Percentiles rank a stretch among this genome's conserved stretches.
Evolutionary conservation across 2,888 invertebrate genomes (phyloP).

Genomic region (Cantharis lateralis): DNA sequence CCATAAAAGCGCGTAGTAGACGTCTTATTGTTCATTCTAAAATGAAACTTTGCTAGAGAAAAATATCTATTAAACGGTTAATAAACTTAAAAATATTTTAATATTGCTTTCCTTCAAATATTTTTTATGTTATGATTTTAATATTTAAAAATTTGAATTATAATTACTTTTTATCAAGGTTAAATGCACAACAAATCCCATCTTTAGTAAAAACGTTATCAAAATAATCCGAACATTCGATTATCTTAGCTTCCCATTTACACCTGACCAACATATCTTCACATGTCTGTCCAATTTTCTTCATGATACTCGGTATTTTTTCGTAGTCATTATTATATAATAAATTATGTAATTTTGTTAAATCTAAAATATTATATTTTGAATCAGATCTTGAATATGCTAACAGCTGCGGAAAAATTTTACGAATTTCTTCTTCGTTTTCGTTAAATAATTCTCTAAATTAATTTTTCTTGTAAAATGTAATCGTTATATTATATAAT

Average conservation of each 20-base stretch:
- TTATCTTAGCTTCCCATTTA: conserved; percentile 43
- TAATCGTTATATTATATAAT: neutral
- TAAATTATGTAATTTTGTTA: conserved; percentile 40
- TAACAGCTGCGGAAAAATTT: conserved; percentile 41
- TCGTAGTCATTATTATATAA: conserved; percentile 41
- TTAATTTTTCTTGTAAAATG: neutral
- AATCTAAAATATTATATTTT: conserved; percentile 35
- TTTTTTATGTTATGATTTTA: neutral
- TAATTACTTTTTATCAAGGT: conserved; percentile 40
- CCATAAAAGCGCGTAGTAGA: conserved; percentile 40
- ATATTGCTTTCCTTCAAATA: neutral
- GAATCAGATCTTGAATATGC: conserved; percentile 36
- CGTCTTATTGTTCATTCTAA: conserved; percentile 6
- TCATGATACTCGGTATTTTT: conserved; percentile 36
- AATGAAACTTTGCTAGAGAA: neutral
- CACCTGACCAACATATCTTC: conserved; percentile 48
- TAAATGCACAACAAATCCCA: conserved; percentile 54
- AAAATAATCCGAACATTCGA: conserved; percentile 46
- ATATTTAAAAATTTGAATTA: neutral
- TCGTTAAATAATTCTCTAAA: conserved; percentile 38
- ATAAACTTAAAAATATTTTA: neutral
- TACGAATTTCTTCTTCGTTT: conserved; percentile 32
- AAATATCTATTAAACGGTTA: neutral
- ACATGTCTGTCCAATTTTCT: conserved; percentile 44
- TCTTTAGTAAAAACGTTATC: conserved; percentile 40